Evolutionary conservation across 2,888 invertebrate genomes (phyloP), one percentile per base, ranked within the genome.

Genomic region (Dilophus febrilis): DNA sequence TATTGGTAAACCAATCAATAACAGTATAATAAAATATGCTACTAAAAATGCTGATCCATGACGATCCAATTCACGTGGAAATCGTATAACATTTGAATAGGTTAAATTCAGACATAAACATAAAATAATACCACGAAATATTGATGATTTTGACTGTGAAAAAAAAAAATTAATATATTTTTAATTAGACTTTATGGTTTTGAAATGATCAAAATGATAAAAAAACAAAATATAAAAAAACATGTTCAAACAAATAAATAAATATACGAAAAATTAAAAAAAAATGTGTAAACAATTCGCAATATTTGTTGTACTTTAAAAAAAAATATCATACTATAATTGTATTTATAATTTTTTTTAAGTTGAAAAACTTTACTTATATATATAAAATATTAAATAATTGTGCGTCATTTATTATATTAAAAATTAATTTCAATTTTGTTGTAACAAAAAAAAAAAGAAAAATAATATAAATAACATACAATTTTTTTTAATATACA

Each of bases 1-100:
- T 47, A 61, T 55, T 46, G 62, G 62, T 44, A 63, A 51, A 35
- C 62, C 63, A 57, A 63, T 59, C 56, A 63, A 56, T 54, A 62
- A 54, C 43, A 63, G 52, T 47, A 63, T 48, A 42, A 56, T 49
- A 40, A 61, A 48, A 48, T 63, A 63, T 48, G 63, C 61, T 48
- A 63, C 47, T 45, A 63, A 49, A 51, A 58, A 63, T 42, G 59
- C 58, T 37, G 56, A 54, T 26, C 63, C 63, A 47, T 61, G 54
- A 48, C 48, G 53, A 47, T 63, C 61, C 50, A 63, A 48, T 53
- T 63, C 62, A 37, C 63, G 52, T 44, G 63, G 63, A 51, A 62
- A 63, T 44, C 63, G 61, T 42, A 63, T 60, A 44, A 63, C 53
- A 50, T 63, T 63, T 41, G 59, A 58, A 45, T 56, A 62, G 46